phyloP scores from a whole-genome alignment of 2,797 vertebrate species.

The Apogon hyalosoma region DNA sequence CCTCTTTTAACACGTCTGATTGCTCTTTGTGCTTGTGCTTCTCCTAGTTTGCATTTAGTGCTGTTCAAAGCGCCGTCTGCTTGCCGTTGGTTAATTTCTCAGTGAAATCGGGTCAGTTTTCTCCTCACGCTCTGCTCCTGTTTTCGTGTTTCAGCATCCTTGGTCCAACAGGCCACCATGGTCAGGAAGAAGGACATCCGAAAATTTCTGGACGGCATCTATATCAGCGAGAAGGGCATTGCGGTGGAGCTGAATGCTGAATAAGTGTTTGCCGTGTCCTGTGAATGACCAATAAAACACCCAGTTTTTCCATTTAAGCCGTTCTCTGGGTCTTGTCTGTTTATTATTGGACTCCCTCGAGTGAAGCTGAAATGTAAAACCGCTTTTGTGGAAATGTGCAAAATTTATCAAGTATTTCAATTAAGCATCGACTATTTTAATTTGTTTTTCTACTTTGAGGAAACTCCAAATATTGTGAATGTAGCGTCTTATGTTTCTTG shows the following conservation, averaged over 20 bases:
- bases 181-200: constrained; percentile 99
- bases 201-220: constrained; percentile 89
- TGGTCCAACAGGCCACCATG: constrained; percentile 98
- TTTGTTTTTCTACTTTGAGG: too few species aligned
- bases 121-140: constrained; percentile 18
- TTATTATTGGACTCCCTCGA: neutral
- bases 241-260: constrained; percentile 64
- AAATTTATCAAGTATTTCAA: too few species aligned
- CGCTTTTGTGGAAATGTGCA: too few species aligned
- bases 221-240: constrained; percentile 79
- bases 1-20: too few species aligned
- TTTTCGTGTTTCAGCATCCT: constrained; percentile 90
- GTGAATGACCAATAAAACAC: constrained; percentile 77
- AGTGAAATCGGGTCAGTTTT: too few species aligned
- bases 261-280: constrained; percentile 61
- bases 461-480: too few species aligned
- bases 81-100: too few species aligned
- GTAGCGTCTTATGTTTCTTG: too few species aligned
- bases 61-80: too few species aligned
- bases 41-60: too few species aligned
- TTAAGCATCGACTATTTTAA: too few species aligned
- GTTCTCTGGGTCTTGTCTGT: neutral
- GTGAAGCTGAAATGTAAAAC: neutral
- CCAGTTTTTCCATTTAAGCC: constrained; percentile 68
- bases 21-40: too few species aligned